Base-by-base conservation (phyloP, 2,797 vertebrate species). In the Darevskia nairensis region DNA sequence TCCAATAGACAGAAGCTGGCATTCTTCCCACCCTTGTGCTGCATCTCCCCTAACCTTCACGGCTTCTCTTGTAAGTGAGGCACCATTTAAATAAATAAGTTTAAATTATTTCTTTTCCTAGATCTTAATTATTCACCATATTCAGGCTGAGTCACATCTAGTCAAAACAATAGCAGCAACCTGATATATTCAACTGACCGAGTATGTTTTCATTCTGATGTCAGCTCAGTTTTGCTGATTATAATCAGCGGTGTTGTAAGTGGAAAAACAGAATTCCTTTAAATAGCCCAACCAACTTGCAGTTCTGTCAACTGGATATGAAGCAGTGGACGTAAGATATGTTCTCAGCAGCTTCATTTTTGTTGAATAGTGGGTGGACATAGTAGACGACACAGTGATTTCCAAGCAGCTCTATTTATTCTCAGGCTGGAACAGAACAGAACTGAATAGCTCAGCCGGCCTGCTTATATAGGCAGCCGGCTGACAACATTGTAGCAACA, bases 121-220 rank as follows among this genome's bases (percentile, higher is more conserved):
- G 74, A 64, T 78, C 1, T 27, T 0, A 0, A 11, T 82, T 46
- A 75, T 32, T 44, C 29, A 75, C 50, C n/a, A 3, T 13, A 9
- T 41, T 72, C 0, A 0, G 1, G 74, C 23, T 8, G 8, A 69
- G 44, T 82, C 23, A 15, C 0, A 1, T 93, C 89, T 61, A 27
- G 8, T 89, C 74, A 41, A 6, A 55, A 21, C 68, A 59, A 69
- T 19, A 0, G 1, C 87, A 92, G 66, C 87, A 91, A 93, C 87
- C 86, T 69, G 75, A 88, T 0, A 0, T 21, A 75, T 85, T 74
- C 59, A 86, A 50, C 69, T 0, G 15, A 1, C 11, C 3, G 0
- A 0, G 61, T 50, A 92, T 92, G 80, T 76, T 94, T 91, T 2
- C 2, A 27, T 69, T 68, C 88, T 91, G 90, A 92, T 86, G 74